Percentiles rank a stretch among this genome's conserved stretches.
These are phyloP conservation scores for Aricia artaxerxes DNA, from an alignment of 2,888 invertebrate genomes.

Conservation along the genomic window DNA sequence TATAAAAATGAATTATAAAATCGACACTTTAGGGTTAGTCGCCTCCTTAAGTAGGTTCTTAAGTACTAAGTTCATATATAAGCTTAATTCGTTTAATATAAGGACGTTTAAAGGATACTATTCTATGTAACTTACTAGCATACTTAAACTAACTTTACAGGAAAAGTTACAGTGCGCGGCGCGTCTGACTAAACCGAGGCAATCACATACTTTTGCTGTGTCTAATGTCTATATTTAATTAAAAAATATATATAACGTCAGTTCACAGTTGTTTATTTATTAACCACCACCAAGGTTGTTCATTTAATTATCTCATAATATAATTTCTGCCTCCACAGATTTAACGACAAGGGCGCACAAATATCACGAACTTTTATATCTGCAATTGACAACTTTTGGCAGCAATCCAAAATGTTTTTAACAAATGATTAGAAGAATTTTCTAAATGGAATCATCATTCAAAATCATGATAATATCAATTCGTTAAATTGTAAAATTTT, in stretches of 20 bases:
- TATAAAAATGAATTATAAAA: too few species aligned
- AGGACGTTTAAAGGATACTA: too few species aligned
- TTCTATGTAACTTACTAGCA: too few species aligned
- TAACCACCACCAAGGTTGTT: background rate
- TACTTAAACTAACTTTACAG: too few species aligned
- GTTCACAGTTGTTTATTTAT: slow-evolving; percentile 4
- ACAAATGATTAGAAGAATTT: slow-evolving; percentile 12
- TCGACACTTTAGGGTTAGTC: too few species aligned
- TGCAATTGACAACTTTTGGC: slow-evolving; percentile 7
- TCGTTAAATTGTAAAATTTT: background rate
- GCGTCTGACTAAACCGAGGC: background rate
- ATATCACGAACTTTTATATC: slow-evolving; percentile 4
- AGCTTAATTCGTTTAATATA: too few species aligned
- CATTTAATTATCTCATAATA: background rate
- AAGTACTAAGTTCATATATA: too few species aligned
- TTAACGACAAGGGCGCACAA: slow-evolving; percentile 4
- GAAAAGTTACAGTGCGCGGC: background rate
- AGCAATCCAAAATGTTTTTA: slow-evolving; percentile 1
- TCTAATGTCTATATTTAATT: slow-evolving; percentile 6
- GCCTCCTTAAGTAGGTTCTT: too few species aligned
- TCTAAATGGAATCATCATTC: slow-evolving; percentile 1
- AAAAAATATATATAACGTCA: background rate
- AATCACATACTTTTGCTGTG: background rate
- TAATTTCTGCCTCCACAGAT: slow-evolving; percentile 1
- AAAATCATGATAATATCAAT: slow-evolving; percentile 1